phyloP scores from a whole-genome alignment of 2,797 vertebrate species.

The Hyperoplus immaculatus region DNA sequence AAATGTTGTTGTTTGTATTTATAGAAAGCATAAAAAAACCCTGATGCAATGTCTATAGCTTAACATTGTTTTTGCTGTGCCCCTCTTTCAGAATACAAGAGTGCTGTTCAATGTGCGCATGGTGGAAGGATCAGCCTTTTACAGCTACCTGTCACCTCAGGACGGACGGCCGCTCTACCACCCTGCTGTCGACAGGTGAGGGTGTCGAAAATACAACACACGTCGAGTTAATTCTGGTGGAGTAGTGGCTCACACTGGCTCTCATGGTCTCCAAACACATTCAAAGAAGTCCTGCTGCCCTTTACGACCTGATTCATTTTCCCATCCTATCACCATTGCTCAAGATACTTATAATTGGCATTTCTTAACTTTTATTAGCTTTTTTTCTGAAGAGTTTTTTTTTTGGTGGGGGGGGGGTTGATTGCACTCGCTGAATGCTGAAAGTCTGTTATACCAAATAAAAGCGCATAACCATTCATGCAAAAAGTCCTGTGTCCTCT shows the following conservation, averaged over 20 bases:
- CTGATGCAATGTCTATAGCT: background rate
- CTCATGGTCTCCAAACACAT: background rate
- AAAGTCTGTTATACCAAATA: slow-evolving; percentile 14
- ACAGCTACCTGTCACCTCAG: slow-evolving; percentile 92
- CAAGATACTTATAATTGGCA: background rate
- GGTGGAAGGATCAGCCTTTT: slow-evolving; percentile 85
- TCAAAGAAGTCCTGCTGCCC: background rate
- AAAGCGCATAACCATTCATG: slow-evolving; percentile 6
- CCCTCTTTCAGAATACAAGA: slow-evolving; percentile 84
- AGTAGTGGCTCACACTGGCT: background rate
- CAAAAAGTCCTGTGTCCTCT: background rate
- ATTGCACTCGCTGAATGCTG: slow-evolving; percentile 20
- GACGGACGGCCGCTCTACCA: slow-evolving; percentile 92
- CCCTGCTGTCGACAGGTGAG: slow-evolving; percentile 93
- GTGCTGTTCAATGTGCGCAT: slow-evolving; percentile 92
- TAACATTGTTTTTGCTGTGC: slow-evolving; percentile 12
- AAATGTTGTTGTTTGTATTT: background rate
- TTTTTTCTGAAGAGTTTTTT: slow-evolving; percentile 9
- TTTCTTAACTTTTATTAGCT: slow-evolving; percentile 3
- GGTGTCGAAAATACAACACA: background rate
- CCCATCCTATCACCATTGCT: background rate
- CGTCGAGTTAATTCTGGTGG: background rate
- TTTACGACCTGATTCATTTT: slow-evolving; percentile 12
- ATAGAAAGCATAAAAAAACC: background rate
- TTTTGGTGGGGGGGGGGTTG: background rate